These are phyloP conservation scores for Pseudochaenichthys georgianus DNA, from an alignment of 2,797 vertebrate species.

Conservation along the genomic window DNA sequence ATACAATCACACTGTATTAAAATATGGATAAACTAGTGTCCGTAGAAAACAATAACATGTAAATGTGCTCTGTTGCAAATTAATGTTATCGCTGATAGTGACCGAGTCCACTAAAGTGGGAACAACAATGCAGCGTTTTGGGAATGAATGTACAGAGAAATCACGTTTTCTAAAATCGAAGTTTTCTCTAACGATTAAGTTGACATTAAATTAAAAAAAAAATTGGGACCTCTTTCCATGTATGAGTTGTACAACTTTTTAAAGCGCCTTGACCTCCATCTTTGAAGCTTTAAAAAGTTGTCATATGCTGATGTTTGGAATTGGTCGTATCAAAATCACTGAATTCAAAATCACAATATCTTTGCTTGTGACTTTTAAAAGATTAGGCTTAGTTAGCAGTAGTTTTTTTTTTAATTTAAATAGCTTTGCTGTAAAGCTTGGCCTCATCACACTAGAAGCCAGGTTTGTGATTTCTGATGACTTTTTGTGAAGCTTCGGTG, in stretches of 20 bases:
- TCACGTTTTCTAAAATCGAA: too few relatives aligned
- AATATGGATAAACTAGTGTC: not conserved
- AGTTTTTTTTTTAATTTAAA: not conserved
- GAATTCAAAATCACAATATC: not conserved
- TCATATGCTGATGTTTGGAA: not conserved
- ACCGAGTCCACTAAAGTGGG: too few relatives aligned
- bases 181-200: not conserved
- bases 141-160: too few relatives aligned
- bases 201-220: not conserved
- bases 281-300: not conserved
- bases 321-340: not conserved
- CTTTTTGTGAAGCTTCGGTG: slow-evolving; percentile 9
- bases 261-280: not conserved
- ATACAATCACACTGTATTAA: not conserved
- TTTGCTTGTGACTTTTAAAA: not conserved
- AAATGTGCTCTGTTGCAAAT: too few relatives aligned
- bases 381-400: not conserved
- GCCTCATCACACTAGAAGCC: slow-evolving; percentile 2
- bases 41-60: not conserved
- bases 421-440: slow-evolving; percentile 1
- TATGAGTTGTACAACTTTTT: not conserved
- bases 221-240: not conserved
- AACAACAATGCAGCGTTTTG: too few relatives aligned
- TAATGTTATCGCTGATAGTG: too few relatives aligned
- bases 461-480: slow-evolving; percentile 16